Conservation (phyloP, 2,888 invertebrate genomes). For the Trachelus iudaicus region DNA sequence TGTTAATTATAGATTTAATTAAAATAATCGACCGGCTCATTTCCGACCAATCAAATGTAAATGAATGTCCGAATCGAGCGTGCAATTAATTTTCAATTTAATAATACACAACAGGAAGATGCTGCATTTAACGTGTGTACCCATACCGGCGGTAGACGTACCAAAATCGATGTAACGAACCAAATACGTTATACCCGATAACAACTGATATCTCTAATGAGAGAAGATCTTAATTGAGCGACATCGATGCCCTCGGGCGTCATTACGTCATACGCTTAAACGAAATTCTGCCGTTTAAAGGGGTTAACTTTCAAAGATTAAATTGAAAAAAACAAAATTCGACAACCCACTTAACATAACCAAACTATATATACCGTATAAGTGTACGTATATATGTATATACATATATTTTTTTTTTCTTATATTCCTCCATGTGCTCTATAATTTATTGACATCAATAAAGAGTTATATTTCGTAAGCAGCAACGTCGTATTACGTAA, state of each 20-base stretch:
- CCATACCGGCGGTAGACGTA: background rate
- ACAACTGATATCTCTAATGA: background rate
- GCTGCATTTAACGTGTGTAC: background rate
- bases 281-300: no score
- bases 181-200: background rate
- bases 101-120: background rate
- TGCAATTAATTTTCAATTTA: background rate
- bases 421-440: background rate
- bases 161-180: background rate
- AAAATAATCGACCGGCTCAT: background rate
- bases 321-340: no score
- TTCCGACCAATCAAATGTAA: background rate
- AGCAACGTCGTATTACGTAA: background rate
- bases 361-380: background rate
- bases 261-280: no score
- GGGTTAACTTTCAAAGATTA: no score
- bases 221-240: background rate
- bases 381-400: background rate
- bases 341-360: background rate
- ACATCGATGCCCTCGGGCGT: no score
- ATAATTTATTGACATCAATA: slow-evolving; percentile 3
- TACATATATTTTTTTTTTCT: background rate
- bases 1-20: background rate
- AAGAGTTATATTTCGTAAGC: background rate
- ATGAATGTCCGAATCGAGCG: background rate